phyloP scores from a whole-genome alignment of 1,140 invertebrate genomes.

The Stegodyphus mimosarum region DNA sequence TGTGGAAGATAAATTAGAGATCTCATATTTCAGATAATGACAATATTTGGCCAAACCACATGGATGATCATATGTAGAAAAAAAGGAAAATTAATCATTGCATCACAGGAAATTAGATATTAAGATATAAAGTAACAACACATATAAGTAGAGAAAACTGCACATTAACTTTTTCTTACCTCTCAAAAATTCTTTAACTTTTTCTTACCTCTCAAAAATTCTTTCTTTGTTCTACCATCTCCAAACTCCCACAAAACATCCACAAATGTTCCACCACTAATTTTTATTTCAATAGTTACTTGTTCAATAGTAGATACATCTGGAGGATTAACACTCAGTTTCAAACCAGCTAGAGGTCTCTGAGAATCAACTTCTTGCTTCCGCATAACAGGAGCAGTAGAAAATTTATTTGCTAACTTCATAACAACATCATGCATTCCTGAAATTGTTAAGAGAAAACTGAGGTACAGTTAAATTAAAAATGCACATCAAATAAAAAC shows the following conservation, averaged over 20 bases:
- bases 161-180: conserved; percentile 23
- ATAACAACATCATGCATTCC: conserved; percentile 56
- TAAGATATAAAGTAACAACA: too few species aligned
- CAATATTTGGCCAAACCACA: too few species aligned
- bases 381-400: conserved; percentile 23
- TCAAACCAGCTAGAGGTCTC: conserved; percentile 60
- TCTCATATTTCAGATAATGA: too few species aligned
- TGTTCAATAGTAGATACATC: conserved; percentile 62
- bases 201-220: conserved; percentile 61
- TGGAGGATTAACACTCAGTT: conserved; percentile 62
- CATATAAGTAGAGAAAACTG: too few species aligned
- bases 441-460: background rate
- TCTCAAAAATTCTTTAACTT: conserved; percentile 62
- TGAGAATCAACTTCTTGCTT: conserved; percentile 61
- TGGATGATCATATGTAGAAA: too few species aligned
- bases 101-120: too few species aligned
- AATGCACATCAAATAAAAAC: background rate
- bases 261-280: conserved; percentile 63
- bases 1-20: too few species aligned
- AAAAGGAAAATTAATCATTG: too few species aligned
- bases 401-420: conserved; percentile 53
- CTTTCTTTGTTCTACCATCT: conserved; percentile 62
- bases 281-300: conserved; percentile 61
- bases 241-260: conserved; percentile 64
- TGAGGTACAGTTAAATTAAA: background rate